Conservation (phyloP, 2,797 vertebrate genomes). For the Emys orbicularis region DNA sequence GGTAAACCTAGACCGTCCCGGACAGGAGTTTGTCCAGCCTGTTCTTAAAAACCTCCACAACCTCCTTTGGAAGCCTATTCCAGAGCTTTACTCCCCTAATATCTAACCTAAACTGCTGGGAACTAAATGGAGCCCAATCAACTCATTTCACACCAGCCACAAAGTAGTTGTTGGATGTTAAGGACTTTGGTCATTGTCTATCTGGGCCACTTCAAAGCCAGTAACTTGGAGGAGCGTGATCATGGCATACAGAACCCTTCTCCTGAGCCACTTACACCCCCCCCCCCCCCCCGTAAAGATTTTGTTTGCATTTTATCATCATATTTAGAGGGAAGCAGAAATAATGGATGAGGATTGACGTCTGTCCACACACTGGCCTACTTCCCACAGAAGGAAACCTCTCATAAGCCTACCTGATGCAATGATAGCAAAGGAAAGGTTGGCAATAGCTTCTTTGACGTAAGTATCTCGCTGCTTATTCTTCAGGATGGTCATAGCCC, state of each 20-base stretch:
- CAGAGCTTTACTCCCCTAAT: too few relatives aligned
- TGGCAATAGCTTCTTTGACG: slow-evolving; percentile 89
- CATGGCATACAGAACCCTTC: neutral
- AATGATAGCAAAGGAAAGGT: slow-evolving; percentile 95
- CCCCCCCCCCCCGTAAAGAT: neutral
- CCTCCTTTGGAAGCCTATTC: too few relatives aligned
- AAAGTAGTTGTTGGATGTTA: neutral
- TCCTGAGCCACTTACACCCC: neutral
- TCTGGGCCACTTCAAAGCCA: neutral
- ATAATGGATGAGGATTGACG: neutral
- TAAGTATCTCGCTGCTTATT: slow-evolving; percentile 69
- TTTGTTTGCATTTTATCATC: neutral
- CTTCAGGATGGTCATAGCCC: slow-evolving; percentile 86
- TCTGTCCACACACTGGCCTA: neutral
- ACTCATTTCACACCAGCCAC: neutral
- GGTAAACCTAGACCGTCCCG: too few relatives aligned
- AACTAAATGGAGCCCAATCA: neutral
- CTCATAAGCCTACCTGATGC: slow-evolving; percentile 86
- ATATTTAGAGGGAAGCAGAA: neutral
- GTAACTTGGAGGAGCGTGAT: neutral
- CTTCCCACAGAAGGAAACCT: neutral
- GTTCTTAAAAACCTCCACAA: too few relatives aligned
- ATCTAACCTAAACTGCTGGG: too few relatives aligned
- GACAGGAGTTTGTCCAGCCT: too few relatives aligned
- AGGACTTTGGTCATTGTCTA: neutral